These are phyloP conservation scores for Aegypius monachus DNA, from an alignment of 2,113 vertebrate species.

Conservation along the genomic window DNA sequence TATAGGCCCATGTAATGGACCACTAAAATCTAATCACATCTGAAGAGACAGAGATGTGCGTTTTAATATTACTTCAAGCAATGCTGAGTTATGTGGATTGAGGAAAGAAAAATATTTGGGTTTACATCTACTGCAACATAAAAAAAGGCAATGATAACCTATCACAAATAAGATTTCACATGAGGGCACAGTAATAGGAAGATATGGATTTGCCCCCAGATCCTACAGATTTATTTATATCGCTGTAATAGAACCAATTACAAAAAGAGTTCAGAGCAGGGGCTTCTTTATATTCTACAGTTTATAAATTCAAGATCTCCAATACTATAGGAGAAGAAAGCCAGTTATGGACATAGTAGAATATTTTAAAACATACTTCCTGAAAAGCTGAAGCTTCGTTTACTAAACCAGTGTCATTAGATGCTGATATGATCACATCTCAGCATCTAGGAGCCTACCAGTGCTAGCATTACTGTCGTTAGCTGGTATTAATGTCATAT, in stretches of 20 bases:
- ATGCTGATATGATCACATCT: neutral
- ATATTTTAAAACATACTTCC: neutral
- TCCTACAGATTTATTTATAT: neutral
- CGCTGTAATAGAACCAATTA: neutral
- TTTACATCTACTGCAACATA: neutral
- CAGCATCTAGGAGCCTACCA: neutral
- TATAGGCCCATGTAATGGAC: neutral
- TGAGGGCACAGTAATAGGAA: neutral
- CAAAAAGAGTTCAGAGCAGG: neutral
- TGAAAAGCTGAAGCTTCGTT: neutral
- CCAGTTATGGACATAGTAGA: neutral
- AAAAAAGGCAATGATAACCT: neutral
- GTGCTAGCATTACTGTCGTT: neutral
- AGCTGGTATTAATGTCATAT: neutral
- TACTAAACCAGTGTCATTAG: neutral
- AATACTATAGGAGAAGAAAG: neutral
- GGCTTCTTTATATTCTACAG: neutral
- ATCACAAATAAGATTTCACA: neutral
- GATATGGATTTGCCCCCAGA: neutral
- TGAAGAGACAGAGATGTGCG: neutral
- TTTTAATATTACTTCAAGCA: neutral
- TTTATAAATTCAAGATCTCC: neutral
- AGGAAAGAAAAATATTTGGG: neutral
- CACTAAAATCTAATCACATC: neutral
- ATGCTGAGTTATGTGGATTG: neutral